phyloP scores from a whole-genome alignment of 2,888 invertebrate species.

The Eilema caniola region DNA sequence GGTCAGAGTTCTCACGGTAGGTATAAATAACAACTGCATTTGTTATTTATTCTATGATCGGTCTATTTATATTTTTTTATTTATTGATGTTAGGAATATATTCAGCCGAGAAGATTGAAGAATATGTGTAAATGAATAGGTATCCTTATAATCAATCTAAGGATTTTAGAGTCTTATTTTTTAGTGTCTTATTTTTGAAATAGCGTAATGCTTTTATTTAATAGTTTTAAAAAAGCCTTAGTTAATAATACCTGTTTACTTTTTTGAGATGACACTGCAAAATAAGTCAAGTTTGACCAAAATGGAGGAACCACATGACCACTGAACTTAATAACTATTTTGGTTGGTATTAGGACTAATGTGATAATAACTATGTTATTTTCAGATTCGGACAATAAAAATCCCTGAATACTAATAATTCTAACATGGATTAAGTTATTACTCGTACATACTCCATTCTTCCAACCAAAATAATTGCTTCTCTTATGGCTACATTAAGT shows the following conservation, averaged over 20 bases:
- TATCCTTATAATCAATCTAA: not conserved
- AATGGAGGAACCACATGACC: not conserved
- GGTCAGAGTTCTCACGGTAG: slow-evolving; percentile 81
- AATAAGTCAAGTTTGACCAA: not conserved
- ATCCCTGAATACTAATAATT: not conserved
- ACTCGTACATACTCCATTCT: not conserved
- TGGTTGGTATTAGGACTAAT: not conserved
- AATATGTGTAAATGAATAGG: not conserved
- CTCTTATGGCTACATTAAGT: not conserved
- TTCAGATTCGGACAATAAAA: not conserved
- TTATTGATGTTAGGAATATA: not conserved
- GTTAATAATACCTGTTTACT: not conserved
- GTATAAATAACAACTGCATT: slow-evolving; percentile 39
- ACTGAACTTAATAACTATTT: not conserved
- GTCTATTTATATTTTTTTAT: not conserved
- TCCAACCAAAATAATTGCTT: not conserved
- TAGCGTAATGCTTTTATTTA: too few relatives aligned
- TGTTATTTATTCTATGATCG: slow-evolving; percentile 25
- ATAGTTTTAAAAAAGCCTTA: not conserved
- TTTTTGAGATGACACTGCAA: not conserved
- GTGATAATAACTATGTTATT: not conserved
- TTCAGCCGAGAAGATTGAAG: not conserved
- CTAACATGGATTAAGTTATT: not conserved
- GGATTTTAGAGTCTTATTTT: not conserved
- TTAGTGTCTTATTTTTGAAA: not conserved